Evolutionary conservation across 2,113 vertebrate species (phyloP), one percentile per base, ranked within the genome.

Genomic region (Xerus inauris): DNA sequence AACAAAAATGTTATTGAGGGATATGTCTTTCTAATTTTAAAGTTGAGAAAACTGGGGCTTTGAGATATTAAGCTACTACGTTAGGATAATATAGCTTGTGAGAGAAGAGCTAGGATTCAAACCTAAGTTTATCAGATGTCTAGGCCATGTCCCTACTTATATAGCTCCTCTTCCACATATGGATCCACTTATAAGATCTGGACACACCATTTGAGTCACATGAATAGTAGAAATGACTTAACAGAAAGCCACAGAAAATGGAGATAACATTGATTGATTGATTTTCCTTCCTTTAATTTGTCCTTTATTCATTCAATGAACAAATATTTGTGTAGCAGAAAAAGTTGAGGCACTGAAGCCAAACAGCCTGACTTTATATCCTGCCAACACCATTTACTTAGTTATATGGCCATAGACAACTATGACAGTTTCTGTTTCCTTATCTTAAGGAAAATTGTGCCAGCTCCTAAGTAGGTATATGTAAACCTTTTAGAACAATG

Each of bases 21-120:
- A 64, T 80, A 75, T 38, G 19, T 38, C 83, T 73, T 92, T 93
- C 65, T 88, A 30, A 82, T 90, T 95, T 95, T 92, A 94, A 92
- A 95, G 19, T 84, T 81, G 57, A 75, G 83, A 62, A 82, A 94
- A 92, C 12, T 72, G 57, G 35, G 51, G 20, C 64, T 87, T 65
- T 75, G 47, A 51, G 35, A 93, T 28, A 87, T 77, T 79, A 67
- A 57, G 35, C 87, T 90, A 92, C 20, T 84, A 95, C 67, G 19
- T 20, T 83, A 28, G 69, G 57, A 42, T 67, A 82, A 82, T n/a
- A 90, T 10, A 87, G 71, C 57, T 71, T 73, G 30, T 87, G 42
- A 94, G 71, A 77, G 86, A 77, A 85, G 51, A 86, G 11, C 54
- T 79, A 69, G 10, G 62, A 65, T 59, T 96, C 67, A 93, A 54